phyloP scores from a whole-genome alignment of 1,140 invertebrate genomes.

The Drosophila kurseongensis region DNA sequence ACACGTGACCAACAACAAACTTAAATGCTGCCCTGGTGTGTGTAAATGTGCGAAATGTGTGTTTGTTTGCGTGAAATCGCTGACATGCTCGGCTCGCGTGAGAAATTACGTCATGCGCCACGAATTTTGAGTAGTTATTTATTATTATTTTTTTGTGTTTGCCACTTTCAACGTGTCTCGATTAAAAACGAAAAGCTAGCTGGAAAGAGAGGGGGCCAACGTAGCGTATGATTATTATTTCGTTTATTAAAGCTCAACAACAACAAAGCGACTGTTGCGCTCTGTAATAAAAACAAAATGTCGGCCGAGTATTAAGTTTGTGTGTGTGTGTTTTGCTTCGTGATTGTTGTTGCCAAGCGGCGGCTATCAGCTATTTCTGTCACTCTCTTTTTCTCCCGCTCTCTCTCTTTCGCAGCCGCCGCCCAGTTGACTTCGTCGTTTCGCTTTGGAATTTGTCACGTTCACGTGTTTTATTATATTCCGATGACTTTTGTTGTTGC shows the following conservation, averaged over 20 bases:
- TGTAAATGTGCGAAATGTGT: slow-evolving; percentile 3
- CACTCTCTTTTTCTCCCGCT: slow-evolving; percentile 1
- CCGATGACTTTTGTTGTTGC: slow-evolving; percentile 35
- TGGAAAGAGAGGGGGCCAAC: slow-evolving; percentile 44
- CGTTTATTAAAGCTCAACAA: slow-evolving; percentile 57
- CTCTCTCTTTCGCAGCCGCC: slow-evolving; percentile 38
- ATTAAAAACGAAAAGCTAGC: slow-evolving; percentile 58
- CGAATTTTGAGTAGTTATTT: slow-evolving; percentile 65
- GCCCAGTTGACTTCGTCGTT: slow-evolving; percentile 47
- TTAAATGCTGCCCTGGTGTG: slow-evolving; percentile 22
- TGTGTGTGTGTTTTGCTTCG: slow-evolving; percentile 9
- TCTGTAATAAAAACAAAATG: slow-evolving; percentile 75
- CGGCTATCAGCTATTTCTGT: slow-evolving; percentile 26
- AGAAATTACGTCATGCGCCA: slow-evolving; percentile 79
- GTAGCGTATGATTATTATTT: slow-evolving; percentile 78
- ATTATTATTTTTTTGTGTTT: slow-evolving; percentile 48
- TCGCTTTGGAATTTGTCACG: slow-evolving; percentile 79
- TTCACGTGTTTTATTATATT: slow-evolving; percentile 80
- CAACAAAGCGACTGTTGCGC: slow-evolving; percentile 36
- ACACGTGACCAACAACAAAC: slow-evolving; percentile 82
- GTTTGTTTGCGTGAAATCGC: slow-evolving; percentile 44
- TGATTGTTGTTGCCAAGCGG: slow-evolving; percentile 74
- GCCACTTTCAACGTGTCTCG: slow-evolving; percentile 72
- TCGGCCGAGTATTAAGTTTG: slow-evolving; percentile 36
- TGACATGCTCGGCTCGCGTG: slow-evolving; percentile 76